These are phyloP conservation scores for Mastomys natalensis DNA, from an alignment of 2,113 vertebrate genomes.

Conservation along the genomic window DNA sequence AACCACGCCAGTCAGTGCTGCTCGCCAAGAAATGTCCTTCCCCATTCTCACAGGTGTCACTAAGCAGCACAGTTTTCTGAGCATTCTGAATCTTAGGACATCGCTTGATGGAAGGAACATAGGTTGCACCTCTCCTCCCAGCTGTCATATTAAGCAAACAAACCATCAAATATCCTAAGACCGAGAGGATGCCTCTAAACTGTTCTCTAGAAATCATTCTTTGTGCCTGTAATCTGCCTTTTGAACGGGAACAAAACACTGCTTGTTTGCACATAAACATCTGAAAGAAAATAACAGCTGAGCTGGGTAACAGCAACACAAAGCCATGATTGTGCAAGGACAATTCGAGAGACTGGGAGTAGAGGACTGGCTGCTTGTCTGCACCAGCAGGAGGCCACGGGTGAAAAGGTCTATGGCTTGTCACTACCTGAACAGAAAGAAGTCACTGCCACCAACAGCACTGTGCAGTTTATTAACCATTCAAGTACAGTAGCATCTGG, in stretches of 20 bases:
- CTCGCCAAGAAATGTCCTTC: not conserved
- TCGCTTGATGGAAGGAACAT: not conserved
- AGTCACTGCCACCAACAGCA: slow-evolving; percentile 85
- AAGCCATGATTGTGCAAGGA: slow-evolving; percentile 83
- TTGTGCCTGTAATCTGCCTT: slow-evolving; percentile 60
- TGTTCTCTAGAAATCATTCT: slow-evolving; percentile 51
- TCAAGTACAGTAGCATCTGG: slow-evolving; percentile 89
- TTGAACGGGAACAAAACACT: slow-evolving; percentile 72
- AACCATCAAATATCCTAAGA: slow-evolving; percentile 3
- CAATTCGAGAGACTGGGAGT: slow-evolving; percentile 75
- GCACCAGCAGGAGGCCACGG: not conserved
- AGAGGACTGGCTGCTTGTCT: not conserved
- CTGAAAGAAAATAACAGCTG: slow-evolving; percentile 84
- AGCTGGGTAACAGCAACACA: slow-evolving; percentile 84
- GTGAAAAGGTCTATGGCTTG: not conserved
- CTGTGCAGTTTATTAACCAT: slow-evolving; percentile 91
- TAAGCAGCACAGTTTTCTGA: not conserved
- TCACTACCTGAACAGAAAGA: slow-evolving; percentile 64
- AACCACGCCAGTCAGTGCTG: not conserved
- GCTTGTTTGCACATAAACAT: slow-evolving; percentile 81
- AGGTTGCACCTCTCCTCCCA: not conserved
- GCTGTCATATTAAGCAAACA: not conserved
- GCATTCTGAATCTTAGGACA: not conserved
- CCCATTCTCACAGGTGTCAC: not conserved
- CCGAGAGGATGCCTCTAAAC: slow-evolving; percentile 7